Evolutionary conservation across 2,888 invertebrate species (phyloP), one percentile per base, ranked within the genome.

Genomic region (Drosophila emarginata): DNA sequence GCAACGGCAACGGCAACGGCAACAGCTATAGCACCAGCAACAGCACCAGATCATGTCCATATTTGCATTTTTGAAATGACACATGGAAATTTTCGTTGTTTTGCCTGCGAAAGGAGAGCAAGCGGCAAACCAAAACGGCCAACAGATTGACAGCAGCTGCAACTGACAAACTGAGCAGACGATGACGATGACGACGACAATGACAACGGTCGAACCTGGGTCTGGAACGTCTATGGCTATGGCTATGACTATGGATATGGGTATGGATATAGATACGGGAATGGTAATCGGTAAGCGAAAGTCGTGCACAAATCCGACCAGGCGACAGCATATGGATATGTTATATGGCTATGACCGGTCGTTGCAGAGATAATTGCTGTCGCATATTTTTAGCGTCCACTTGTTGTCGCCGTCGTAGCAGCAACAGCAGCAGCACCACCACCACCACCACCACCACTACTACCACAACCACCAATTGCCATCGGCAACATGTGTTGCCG

Each of bases 31-130:
- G 15, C 36, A 36, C 57, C 77, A 58, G 66, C 62, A 64, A 7
- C 9, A 32, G 32, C 53, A 62, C 76, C 80, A 88, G 79, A 84
- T 85, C 88, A 85, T 85, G 88, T 84, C 85, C 85, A 85, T 85
- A 85, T 88, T 85, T 85, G 85, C 85, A 85, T 85, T 85, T 87
- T 81, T 87, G 88, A 85, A 85, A 88, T 85, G 85, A 85, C 85
- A 85, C 88, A 85, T 85, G 85, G 81, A 85, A 87, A 85, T 85
- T 83, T 86, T 82, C 64, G 75, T 72, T 67, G 67, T 67, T 72
- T 66, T 61, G 64, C 57, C 26, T 51, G 36, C 79, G 75, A 79
- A 74, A 79, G 75, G 75, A 80, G 78, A 80, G 78, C 78, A 78
- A 23, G 32, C 32, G 11, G 60, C 62, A 58, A 58, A 54, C 57